These are phyloP conservation scores for Euplexia lucipara DNA, from an alignment of 2,888 invertebrate genomes.

Conservation along the genomic window DNA sequence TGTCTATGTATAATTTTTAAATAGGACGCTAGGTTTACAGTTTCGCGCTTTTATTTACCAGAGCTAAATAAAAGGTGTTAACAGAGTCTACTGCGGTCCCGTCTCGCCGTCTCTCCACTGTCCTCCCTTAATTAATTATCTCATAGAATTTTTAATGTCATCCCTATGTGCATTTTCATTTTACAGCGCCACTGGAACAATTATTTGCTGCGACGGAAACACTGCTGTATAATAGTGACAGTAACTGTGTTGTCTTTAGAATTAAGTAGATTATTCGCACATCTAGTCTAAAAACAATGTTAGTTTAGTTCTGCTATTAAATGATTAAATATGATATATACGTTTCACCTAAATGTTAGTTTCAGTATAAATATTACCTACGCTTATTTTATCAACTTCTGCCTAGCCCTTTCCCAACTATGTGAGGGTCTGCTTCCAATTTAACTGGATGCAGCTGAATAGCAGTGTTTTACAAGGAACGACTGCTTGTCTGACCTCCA, in stretches of 20 bases:
- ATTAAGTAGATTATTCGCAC: conserved; percentile 7
- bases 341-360: conserved; percentile 3
- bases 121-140: conserved; percentile 53
- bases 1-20: conserved; percentile 1
- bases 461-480: too few relatives aligned
- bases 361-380: conserved; percentile 13
- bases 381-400: conserved; percentile 19
- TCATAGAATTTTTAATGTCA: conserved; percentile 58
- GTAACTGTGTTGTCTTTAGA: conserved; percentile 9
- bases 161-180: conserved; percentile 61
- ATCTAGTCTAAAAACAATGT: conserved; percentile 2
- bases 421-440: too few relatives aligned
- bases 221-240: conserved; percentile 24
- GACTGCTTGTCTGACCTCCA: too few relatives aligned
- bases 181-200: conserved; percentile 39
- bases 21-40: conserved; percentile 1
- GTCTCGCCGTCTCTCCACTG: conserved; percentile 24
- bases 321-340: neutral
- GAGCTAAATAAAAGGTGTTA: conserved; percentile 42
- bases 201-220: conserved; percentile 40
- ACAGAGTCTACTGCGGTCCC: conserved; percentile 47
- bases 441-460: too few relatives aligned
- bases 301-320: neutral
- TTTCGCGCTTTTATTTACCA: conserved; percentile 31
- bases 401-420: too few relatives aligned